A percentile compares a stretch with the other conserved stretches of the same genome.
Conservation (phyloP, 2,888 invertebrate genomes). For the Eulithis prunata region DNA sequence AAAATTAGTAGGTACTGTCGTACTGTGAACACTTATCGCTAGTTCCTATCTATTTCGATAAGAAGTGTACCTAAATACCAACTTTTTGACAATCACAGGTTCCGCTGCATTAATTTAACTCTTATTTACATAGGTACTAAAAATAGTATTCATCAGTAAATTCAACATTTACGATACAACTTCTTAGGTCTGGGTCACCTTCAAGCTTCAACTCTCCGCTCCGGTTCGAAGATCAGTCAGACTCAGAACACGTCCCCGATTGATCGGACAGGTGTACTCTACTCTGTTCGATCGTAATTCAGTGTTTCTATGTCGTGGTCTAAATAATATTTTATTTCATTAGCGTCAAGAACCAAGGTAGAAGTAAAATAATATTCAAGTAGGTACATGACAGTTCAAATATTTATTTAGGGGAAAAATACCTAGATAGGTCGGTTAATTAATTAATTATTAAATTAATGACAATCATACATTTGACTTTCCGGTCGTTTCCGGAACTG, state of each 20-base stretch:
- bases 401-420: too few relatives aligned
- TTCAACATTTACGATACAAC: background rate
- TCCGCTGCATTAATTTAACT: too few relatives aligned
- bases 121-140: too few relatives aligned
- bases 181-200: constrained; percentile 28
- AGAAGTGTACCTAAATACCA: background rate
- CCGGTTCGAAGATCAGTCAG: constrained; percentile 13
- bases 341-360: too few relatives aligned
- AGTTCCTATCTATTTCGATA: too few relatives aligned
- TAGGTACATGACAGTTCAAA: too few relatives aligned
- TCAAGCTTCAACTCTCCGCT: constrained; percentile 20
- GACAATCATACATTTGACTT: constrained; percentile 11
- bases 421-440: too few relatives aligned
- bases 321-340: background rate
- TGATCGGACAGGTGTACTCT: constrained; percentile 30
- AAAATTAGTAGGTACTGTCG: background rate
- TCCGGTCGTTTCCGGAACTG: constrained; percentile 9
- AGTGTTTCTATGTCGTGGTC: constrained; percentile 14
- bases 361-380: too few relatives aligned
- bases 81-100: background rate
- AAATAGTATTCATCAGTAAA: background rate
- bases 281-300: constrained; percentile 15
- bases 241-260: constrained; percentile 17
- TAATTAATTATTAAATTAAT: too few relatives aligned
- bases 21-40: too few relatives aligned